Evolutionary conservation across 2,888 invertebrate genomes (phyloP).

Genomic region (Lysandra bellargus): DNA sequence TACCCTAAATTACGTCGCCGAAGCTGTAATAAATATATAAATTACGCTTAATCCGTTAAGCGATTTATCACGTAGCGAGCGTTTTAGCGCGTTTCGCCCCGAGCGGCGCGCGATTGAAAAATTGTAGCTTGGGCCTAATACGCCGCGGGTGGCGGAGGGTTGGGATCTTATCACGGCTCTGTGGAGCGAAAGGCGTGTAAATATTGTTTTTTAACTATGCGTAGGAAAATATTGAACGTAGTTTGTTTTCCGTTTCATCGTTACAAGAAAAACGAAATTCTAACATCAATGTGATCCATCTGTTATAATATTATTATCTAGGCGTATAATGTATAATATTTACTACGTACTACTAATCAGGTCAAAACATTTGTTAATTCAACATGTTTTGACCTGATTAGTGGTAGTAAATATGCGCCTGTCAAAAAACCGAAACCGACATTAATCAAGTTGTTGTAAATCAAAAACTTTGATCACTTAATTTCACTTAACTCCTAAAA

Average conservation of each 20-base stretch:
- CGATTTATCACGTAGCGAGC: conserved; percentile 28
- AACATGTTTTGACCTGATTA: too few relatives aligned
- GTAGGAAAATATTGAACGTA: conserved; percentile 10
- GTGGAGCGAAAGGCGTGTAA: conserved; percentile 20
- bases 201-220: conserved; percentile 22
- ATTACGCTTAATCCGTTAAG: conserved; percentile 30
- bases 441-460: too few relatives aligned
- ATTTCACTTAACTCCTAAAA: too few relatives aligned
- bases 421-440: too few relatives aligned
- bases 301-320: too few relatives aligned
- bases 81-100: conserved; percentile 43
- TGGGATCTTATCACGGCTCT: conserved; percentile 23
- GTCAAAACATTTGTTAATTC: too few relatives aligned
- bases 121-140: conserved; percentile 62
- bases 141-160: conserved; percentile 28
- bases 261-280: background rate
- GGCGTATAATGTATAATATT: too few relatives aligned
- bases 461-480: too few relatives aligned
- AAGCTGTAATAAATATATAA: conserved; percentile 23
- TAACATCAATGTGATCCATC: background rate
- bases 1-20: background rate
- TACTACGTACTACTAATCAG: too few relatives aligned
- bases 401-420: too few relatives aligned
- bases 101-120: conserved; percentile 72
- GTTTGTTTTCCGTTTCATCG: background rate